Conservation (phyloP, 2,888 invertebrate genomes). For the Ceriagrion tenellum region DNA sequence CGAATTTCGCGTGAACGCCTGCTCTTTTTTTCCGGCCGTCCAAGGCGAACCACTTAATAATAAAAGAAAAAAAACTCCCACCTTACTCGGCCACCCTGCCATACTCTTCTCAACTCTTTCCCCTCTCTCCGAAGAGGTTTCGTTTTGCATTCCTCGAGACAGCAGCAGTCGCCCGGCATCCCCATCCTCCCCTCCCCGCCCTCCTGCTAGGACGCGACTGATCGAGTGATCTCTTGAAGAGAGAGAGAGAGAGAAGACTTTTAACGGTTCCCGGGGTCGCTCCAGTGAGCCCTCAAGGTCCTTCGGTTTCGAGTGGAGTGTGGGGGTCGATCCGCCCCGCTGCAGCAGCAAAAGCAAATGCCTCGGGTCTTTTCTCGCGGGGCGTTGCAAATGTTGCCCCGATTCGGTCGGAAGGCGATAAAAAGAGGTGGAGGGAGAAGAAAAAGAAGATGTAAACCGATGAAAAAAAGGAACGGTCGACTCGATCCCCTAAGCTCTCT, state of each 20-base stretch:
- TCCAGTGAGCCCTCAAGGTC: constrained; percentile 32
- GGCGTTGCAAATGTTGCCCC: not conserved
- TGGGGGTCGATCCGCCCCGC: not conserved
- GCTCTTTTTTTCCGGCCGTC: not conserved
- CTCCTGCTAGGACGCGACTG: not conserved
- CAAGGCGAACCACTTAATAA: constrained; percentile 25
- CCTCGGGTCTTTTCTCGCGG: not conserved
- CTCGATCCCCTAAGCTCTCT: not conserved
- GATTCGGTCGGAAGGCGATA: not conserved
- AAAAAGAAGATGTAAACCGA: not conserved
- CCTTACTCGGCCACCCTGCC: no score
- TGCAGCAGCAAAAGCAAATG: not conserved
- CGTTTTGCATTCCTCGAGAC: not conserved
- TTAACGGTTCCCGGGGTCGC: constrained; percentile 35
- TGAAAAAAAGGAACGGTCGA: not conserved
- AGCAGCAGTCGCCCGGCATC: no score
- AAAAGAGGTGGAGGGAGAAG: not conserved
- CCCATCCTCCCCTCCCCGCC: not conserved
- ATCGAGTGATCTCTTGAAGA: not conserved
- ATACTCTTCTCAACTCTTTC: not conserved
- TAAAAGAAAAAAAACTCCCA: not conserved
- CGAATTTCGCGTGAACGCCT: constrained; percentile 21
- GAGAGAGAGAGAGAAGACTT: not conserved
- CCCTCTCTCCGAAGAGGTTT: not conserved
- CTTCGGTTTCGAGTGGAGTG: not conserved